Conservation (phyloP, 1,140 invertebrate species). For the Sipha flava region DNA sequence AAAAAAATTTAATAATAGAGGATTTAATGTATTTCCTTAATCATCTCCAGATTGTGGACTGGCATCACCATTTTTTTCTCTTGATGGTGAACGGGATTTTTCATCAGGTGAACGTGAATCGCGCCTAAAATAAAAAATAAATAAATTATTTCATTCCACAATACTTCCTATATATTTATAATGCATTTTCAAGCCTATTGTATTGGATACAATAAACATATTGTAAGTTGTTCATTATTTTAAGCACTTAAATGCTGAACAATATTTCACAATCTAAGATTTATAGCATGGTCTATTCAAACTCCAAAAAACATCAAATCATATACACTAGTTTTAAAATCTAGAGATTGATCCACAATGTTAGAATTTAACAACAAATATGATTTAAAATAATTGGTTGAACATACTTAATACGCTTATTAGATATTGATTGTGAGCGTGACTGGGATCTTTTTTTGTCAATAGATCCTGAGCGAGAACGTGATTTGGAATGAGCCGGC, state of each 20-base stretch:
- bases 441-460: slow-evolving; percentile 32
- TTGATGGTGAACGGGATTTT: slow-evolving; percentile 17
- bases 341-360: too few species aligned
- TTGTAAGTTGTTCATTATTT: too few species aligned
- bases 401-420: slow-evolving; percentile 34
- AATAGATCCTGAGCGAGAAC: slow-evolving; percentile 26
- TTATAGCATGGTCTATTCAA: too few species aligned
- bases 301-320: too few species aligned
- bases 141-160: not conserved
- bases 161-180: too few species aligned
- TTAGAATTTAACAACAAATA: too few species aligned
- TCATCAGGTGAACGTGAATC: slow-evolving; percentile 24
- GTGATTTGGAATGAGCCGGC: slow-evolving; percentile 32
- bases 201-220: too few species aligned
- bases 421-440: slow-evolving; percentile 30
- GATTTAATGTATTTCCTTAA: slow-evolving; percentile 1
- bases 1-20: slow-evolving; percentile 9
- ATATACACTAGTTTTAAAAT: too few species aligned
- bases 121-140: not conserved
- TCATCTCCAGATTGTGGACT: slow-evolving; percentile 28
- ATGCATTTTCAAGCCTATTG: too few species aligned
- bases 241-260: too few species aligned
- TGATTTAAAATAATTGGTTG: not conserved
- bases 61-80: slow-evolving; percentile 29
- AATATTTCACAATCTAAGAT: too few species aligned